These are phyloP conservation scores for Lysandra coridon DNA, from an alignment of 2,888 invertebrate genomes.

Conservation along the genomic window DNA sequence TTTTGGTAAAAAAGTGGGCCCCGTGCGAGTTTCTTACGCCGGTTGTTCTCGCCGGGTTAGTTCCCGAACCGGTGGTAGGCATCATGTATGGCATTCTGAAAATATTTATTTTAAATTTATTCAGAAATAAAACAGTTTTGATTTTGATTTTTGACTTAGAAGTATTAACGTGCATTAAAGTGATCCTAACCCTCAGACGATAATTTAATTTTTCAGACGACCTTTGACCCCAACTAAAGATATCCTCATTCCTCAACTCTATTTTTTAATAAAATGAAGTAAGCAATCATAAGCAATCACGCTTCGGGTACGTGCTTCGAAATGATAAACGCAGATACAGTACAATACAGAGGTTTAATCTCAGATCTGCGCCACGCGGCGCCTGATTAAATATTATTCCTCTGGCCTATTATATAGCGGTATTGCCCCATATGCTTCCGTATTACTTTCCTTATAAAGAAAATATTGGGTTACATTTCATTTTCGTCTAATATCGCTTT, in stretches of 20 bases:
- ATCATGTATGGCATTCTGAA: too few relatives aligned
- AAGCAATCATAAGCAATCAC: constrained; percentile 50
- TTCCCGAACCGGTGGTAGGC: too few relatives aligned
- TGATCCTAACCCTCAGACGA: not conserved
- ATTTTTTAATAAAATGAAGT: not conserved
- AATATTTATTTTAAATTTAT: too few relatives aligned
- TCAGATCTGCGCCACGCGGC: constrained; percentile 34
- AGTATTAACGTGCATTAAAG: too few relatives aligned
- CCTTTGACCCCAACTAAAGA: not conserved
- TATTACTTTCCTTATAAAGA: constrained; percentile 19
- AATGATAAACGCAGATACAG: constrained; percentile 49
- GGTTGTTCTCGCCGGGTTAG: too few relatives aligned
- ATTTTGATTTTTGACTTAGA: too few relatives aligned
- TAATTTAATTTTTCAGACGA: not conserved
- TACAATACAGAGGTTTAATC: constrained; percentile 40
- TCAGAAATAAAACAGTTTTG: too few relatives aligned
- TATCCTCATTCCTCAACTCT: not conserved
- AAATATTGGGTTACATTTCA: not conserved
- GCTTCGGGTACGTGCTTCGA: constrained; percentile 55
- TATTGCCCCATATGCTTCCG: constrained; percentile 8
- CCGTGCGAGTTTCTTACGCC: too few relatives aligned
- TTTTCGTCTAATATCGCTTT: not conserved
- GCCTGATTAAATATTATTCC: constrained; percentile 32
- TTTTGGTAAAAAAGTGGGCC: too few relatives aligned
- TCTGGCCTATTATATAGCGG: constrained; percentile 27